Base-by-base conservation (phyloP, 23 tunicate genomes). In the Aplidium turbinatum region DNA sequence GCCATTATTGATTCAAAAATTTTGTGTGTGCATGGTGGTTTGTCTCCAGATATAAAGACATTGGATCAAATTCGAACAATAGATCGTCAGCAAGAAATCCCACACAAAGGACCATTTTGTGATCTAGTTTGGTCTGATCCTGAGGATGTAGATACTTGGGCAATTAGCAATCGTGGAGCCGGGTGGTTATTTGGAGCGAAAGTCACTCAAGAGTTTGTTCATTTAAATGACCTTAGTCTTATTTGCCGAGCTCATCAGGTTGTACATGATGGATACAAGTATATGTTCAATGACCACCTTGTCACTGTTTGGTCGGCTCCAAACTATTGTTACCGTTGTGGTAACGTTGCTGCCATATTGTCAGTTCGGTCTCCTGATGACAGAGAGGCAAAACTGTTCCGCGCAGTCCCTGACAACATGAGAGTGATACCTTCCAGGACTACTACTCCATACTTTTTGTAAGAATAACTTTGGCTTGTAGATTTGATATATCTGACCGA, bases 121-220 rank as follows among this genome's bases (percentile, higher is more conserved):
- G 98, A 93, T 63, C 72, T 93, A 2, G 93, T 93, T 38, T 93
- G 98, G 98, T 93, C 98, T 32, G 98, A 93, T 63, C 98, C 98
- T 23, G 93, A 85, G 53, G 98, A 93, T 72, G 88, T 85, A 2
- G 88, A 81, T 9, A 85, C 88, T 1, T 93, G 98, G 98, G 93
- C 93, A 24, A 72, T 82, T 34, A 76, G 85, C 23, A 91, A 91
- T 0, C 69, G 98, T 16, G 98, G 98, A 0, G 98, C 98, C 19
- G 98, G 98, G 11, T 93, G 93, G 93, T 58, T 93, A 32, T 93
- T 93, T 77, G 98, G 98, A 29, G 84, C 85, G 2, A 81, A 93
- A 63, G 98, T 93, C 23, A 86, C 93, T 20, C 82, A 81, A 24
- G 93, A 93, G 57, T 93, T 93, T 52, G 93, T 80, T 30, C 93